Evolutionary conservation across 1,140 invertebrate species (phyloP), one percentile per base, ranked within the genome.

Genomic region (Triops longicaudatus): DNA sequence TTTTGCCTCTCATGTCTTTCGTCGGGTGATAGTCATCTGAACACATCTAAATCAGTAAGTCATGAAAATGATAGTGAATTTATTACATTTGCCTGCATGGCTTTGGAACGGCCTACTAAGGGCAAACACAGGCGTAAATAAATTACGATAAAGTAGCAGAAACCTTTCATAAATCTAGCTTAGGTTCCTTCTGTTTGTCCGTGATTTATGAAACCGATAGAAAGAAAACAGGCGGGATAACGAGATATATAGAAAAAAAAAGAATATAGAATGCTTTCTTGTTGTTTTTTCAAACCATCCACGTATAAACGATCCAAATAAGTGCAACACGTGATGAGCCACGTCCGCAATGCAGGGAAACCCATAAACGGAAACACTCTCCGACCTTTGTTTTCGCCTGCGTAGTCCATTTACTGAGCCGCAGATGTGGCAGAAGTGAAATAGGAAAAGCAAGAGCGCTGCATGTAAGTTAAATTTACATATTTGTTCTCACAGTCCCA

Each of bases 301-400:
- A 63, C 10, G 22, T 22, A 63, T 22, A 22, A 63, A 22, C 14
- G 50, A 63, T 22, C 17, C 17, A 22, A 63, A 63, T 63, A 63
- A 63, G 50, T 63, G 14, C 50, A 63, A 63, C 50, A 63, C 50
- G 50, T 63, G 17, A 63, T 63, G 50, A 63, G 17, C 50, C 50
- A 63, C 50, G 50, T 63, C 50, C 50, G 50, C 50, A 63, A n/a
- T 63, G 50, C 50, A 63, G 50, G 50, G 50, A 63, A 63, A 63
- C 50, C 50, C 14, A 63, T 63, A 9, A 63, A 63, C 50, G 50
- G 50, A 63, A 63, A 63, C 50, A 14, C 14, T 63, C 50, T 22
- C 50, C 22, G 22, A 22, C 50, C 22, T 63, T 63, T 63, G 50
- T 63, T 63, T 63, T 22, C 50, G 50, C 50, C 50, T 63, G 50